These are phyloP conservation scores for Cyanoramphus novaezelandiae DNA, from an alignment of 2,113 vertebrate genomes.

Conservation along the genomic window DNA sequence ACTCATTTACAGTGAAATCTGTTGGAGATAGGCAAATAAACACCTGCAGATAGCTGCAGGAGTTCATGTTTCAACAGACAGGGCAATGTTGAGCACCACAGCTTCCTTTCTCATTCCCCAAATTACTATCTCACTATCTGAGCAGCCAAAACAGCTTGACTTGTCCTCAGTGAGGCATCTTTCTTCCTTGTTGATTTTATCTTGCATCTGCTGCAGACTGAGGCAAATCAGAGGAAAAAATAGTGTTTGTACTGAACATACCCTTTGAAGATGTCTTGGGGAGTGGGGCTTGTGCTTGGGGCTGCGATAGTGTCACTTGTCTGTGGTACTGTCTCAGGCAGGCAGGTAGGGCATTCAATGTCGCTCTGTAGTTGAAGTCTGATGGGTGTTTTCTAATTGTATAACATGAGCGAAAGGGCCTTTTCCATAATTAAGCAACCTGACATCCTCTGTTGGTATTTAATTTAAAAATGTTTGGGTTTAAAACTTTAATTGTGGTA, in stretches of 20 bases:
- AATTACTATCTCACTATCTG: background rate
- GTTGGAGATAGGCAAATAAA: conserved; percentile 10
- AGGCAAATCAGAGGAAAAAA: background rate
- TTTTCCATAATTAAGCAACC: background rate
- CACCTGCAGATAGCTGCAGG: background rate
- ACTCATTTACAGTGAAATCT: background rate
- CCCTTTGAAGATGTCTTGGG: background rate
- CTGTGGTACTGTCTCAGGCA: background rate
- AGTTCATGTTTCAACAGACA: background rate
- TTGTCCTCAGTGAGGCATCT: background rate
- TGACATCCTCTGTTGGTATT: background rate
- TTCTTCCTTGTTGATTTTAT: background rate
- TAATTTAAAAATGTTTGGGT: background rate
- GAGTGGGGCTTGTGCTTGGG: background rate
- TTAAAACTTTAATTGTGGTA: background rate
- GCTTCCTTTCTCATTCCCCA: background rate
- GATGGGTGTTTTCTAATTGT: accelerated
- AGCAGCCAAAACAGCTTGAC: background rate
- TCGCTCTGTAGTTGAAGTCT: background rate
- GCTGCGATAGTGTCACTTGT: background rate
- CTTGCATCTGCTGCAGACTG: background rate
- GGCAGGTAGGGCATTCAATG: background rate
- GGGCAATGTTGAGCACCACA: background rate
- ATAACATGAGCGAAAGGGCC: background rate
- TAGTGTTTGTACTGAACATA: accelerated